Conservation (phyloP, 2,888 invertebrate species). For the Pyrgus malvae region DNA sequence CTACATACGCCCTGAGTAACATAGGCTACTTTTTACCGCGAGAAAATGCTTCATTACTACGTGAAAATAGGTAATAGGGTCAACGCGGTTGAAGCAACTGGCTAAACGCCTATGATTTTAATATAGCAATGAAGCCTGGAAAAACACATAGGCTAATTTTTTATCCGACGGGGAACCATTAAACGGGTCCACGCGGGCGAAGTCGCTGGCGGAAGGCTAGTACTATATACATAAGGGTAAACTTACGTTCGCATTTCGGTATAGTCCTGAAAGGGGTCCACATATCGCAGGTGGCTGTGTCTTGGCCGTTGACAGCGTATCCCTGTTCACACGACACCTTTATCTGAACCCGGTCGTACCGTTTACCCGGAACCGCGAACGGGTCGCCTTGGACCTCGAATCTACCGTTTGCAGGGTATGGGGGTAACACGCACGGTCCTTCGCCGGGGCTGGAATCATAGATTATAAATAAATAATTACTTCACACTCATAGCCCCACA, state of each 20-base stretch:
- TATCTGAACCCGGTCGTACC: conserved; percentile 38
- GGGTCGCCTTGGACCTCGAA: conserved; percentile 45
- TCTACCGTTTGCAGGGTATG: conserved; percentile 48
- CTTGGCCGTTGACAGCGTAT: conserved; percentile 41
- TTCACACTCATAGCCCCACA: no score
- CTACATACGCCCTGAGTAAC: no score
- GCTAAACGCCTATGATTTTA: no score
- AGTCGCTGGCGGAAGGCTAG: neutral
- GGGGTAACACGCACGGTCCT: conserved; percentile 52
- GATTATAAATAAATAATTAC: no score
- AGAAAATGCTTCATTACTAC: no score
- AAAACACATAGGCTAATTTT: no score
- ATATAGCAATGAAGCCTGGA: no score
- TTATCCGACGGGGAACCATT: no score
- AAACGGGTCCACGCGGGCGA: no score
- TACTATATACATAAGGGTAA: neutral
- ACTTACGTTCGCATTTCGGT: conserved; percentile 49
- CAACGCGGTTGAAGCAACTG: no score
- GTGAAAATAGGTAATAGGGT: no score
- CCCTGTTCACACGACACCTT: conserved; percentile 50
- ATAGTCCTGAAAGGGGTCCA: conserved; percentile 3
- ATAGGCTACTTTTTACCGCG: no score
- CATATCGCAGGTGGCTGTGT: neutral
- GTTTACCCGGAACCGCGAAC: conserved; percentile 46
- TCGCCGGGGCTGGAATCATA: neutral